Percentiles rank a stretch among this genome's conserved stretches.
Evolutionary conservation across 1,140 invertebrate species (phyloP).

Genomic region (Neodiprion pinetum): DNA sequence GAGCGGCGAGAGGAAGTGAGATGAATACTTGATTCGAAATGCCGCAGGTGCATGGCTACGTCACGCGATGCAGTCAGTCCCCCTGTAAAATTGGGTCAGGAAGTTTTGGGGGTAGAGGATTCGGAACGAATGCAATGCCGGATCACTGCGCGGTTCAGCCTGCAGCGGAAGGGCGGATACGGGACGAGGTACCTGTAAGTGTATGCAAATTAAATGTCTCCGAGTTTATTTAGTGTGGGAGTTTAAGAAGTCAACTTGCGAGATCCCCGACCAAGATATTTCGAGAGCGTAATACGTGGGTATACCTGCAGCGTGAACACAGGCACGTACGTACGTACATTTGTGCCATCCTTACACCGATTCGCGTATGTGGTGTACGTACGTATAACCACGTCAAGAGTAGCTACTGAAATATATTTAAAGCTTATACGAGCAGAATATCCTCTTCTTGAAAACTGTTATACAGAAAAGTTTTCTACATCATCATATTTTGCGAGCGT

Average conservation of each 20-base stretch:
- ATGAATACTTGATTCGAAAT: conserved; percentile 35
- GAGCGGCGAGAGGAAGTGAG: conserved; percentile 21
- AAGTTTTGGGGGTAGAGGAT: conserved; percentile 40
- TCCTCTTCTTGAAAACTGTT: too few relatives aligned
- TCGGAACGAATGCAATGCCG: neutral
- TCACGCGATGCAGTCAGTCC: conserved; percentile 44
- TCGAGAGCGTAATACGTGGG: neutral
- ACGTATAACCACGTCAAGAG: too few relatives aligned
- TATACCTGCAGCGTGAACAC: neutral
- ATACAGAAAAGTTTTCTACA: too few relatives aligned
- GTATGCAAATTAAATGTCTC: conserved; percentile 47
- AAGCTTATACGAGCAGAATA: too few relatives aligned
- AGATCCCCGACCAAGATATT: neutral
- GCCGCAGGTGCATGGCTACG: conserved; percentile 36
- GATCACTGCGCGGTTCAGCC: neutral
- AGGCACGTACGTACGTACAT: too few relatives aligned
- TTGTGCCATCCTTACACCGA: too few relatives aligned
- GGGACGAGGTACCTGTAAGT: conserved; percentile 25
- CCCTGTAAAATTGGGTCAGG: conserved; percentile 45
- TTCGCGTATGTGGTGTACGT: too few relatives aligned
- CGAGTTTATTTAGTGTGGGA: conserved; percentile 46
- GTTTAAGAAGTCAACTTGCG: conserved; percentile 29
- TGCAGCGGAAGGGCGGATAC: neutral
- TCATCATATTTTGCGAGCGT: too few relatives aligned
- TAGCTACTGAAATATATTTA: too few relatives aligned